Evolutionary conservation across 2,888 invertebrate species (phyloP).

Genomic region (Spilarctia lutea): DNA sequence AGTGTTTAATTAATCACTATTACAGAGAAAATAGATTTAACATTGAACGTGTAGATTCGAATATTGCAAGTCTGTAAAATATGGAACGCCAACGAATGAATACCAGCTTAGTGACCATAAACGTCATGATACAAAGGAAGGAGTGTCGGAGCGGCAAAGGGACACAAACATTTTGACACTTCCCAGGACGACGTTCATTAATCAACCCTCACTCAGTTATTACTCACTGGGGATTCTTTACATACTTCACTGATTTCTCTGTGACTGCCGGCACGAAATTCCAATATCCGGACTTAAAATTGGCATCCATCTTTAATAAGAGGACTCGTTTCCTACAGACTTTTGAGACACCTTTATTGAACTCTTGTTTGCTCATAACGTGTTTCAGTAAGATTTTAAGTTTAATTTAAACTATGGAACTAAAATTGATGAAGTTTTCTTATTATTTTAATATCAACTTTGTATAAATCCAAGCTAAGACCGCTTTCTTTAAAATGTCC

Average conservation of each 20-base stretch:
- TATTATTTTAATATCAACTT: neutral
- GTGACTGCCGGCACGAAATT: constrained; percentile 32
- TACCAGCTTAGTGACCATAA: constrained; percentile 45
- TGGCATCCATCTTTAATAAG: constrained; percentile 30
- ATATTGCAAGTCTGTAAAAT: constrained; percentile 13
- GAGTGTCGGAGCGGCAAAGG: constrained; percentile 41
- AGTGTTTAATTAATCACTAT: no score
- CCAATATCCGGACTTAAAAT: constrained; percentile 45
- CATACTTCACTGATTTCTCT: constrained; percentile 44
- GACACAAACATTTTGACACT: constrained; percentile 48
- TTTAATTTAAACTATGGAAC: neutral
- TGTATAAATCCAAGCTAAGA: no score
- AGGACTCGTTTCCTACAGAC: constrained; percentile 21
- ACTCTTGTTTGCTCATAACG: neutral
- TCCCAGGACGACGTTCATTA: constrained; percentile 48
- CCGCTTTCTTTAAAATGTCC: no score
- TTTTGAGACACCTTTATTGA: constrained; percentile 22
- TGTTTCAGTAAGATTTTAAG: neutral
- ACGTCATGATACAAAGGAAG: constrained; percentile 40
- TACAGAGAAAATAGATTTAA: neutral
- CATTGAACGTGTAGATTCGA: neutral
- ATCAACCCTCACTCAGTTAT: constrained; percentile 53
- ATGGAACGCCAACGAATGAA: constrained; percentile 28
- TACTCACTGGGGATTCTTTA: constrained; percentile 49
- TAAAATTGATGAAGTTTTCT: neutral